Evolutionary conservation across 2,113 vertebrate genomes (phyloP).

Genomic region (Setophaga kirtlandii): DNA sequence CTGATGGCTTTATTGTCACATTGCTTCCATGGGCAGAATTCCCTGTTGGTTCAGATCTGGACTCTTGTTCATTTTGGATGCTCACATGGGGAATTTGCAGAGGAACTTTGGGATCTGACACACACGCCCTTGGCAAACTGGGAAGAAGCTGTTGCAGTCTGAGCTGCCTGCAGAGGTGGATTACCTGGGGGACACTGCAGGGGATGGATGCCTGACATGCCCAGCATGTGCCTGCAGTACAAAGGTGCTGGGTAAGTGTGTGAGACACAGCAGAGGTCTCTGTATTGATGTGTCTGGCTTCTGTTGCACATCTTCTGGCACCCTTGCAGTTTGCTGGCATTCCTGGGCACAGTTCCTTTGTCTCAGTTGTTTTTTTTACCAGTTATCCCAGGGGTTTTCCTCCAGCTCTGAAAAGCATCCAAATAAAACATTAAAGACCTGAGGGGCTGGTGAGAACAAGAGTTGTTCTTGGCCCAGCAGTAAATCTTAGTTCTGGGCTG

Average conservation of each 20-base stretch:
- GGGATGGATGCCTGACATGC: background rate
- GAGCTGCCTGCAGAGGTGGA: background rate
- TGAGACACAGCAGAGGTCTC: background rate
- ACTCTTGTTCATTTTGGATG: background rate
- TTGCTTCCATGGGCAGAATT: background rate
- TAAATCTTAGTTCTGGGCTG: background rate
- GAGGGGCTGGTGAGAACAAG: background rate
- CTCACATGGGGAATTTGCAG: background rate
- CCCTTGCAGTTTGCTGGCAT: background rate
- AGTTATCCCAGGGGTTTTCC: background rate
- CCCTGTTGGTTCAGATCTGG: background rate
- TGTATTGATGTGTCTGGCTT: background rate
- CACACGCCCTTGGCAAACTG: background rate
- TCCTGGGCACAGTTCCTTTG: background rate
- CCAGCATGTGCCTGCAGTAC: background rate
- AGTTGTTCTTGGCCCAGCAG: background rate
- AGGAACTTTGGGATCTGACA: background rate
- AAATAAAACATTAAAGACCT: background rate
- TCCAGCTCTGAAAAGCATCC: background rate
- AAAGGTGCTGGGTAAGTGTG: background rate
- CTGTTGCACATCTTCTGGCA: background rate
- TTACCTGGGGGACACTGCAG: background rate
- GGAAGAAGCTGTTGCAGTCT: background rate
- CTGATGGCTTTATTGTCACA: background rate
- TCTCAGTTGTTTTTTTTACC: background rate